Percentiles rank a stretch among this genome's conserved stretches.
Conservation (phyloP, 2,113 vertebrate genomes). For the Seriola aureovittata region DNA sequence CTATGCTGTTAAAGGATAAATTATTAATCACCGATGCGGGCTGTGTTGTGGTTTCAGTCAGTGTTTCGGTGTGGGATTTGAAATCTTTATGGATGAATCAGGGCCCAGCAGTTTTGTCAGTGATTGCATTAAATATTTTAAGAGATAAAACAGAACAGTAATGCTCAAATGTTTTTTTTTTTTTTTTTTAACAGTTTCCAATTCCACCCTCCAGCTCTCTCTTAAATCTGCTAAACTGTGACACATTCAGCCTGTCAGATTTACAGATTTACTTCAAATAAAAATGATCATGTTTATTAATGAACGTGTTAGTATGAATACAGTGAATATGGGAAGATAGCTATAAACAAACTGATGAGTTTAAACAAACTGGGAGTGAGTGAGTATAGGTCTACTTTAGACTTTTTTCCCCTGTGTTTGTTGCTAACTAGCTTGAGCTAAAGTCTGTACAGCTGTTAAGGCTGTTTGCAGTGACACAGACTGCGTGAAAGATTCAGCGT, state of each 20-base stretch:
- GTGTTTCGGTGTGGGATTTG: conserved; percentile 23
- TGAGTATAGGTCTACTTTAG: neutral
- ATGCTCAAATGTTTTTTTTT: neutral
- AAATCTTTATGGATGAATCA: conserved; percentile 27
- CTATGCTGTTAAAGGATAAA: conserved; percentile 42
- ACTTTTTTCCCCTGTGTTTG: neutral
- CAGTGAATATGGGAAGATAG: neutral
- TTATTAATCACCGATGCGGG: conserved; percentile 52
- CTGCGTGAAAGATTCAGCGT: no score
- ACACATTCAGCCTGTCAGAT: neutral
- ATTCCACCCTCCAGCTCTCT: neutral
- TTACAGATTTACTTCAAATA: neutral
- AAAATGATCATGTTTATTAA: neutral
- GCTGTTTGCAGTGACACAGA: neutral
- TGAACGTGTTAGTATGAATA: neutral
- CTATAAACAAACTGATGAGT: neutral
- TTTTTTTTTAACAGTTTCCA: neutral
- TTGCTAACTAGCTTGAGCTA: neutral
- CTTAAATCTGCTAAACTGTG: neutral
- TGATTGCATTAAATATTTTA: conserved; percentile 6
- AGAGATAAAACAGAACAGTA: neutral
- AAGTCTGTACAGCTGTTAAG: neutral
- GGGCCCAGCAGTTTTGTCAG: neutral
- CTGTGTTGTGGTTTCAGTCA: conserved; percentile 19
- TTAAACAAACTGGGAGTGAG: neutral